Percentiles rank a stretch among this genome's conserved stretches.
These are phyloP conservation scores for Drosophila suboccidentalis DNA, from an alignment of 2,888 invertebrate species.

Conservation along the genomic window DNA sequence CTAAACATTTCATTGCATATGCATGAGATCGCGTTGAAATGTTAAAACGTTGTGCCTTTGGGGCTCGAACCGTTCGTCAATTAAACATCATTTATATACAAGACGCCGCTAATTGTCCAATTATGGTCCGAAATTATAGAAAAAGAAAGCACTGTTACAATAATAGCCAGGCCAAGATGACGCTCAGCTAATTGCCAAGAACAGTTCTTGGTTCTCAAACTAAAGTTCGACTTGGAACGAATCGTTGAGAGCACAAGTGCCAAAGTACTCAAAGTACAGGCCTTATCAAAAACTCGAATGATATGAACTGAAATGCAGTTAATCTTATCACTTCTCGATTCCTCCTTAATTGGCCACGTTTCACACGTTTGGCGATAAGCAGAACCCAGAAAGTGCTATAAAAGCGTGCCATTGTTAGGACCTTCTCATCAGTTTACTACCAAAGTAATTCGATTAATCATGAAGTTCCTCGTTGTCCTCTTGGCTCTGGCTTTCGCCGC, in stretches of 20 bases:
- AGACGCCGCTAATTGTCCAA: constrained; percentile 56
- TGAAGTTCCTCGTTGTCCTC: constrained; percentile 48
- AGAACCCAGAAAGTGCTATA: constrained; percentile 30
- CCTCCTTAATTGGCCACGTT: constrained; percentile 7
- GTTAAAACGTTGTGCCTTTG: constrained; percentile 23
- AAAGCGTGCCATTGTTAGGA: constrained; percentile 21
- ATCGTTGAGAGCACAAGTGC: background rate
- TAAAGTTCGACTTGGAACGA: background rate
- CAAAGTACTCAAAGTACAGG: background rate
- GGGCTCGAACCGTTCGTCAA: constrained; percentile 35
- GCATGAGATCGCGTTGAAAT: constrained; percentile 49
- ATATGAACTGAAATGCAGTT: constrained; percentile 8
- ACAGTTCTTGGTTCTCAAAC: constrained; percentile 21
- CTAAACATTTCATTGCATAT: constrained; percentile 65
- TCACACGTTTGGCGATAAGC: constrained; percentile 25
- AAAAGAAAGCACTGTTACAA: constrained; percentile 59
- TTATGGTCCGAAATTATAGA: constrained; percentile 42
- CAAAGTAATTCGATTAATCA: constrained; percentile 23
- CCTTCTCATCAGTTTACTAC: constrained; percentile 51
- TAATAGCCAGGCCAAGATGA: constrained; percentile 48
- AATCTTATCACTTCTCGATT: constrained; percentile 32
- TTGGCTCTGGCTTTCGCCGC: constrained; percentile 57
- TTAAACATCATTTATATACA: constrained; percentile 57
- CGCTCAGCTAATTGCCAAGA: constrained; percentile 17
- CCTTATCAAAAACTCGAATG: background rate